Evolutionary conservation across 1,140 invertebrate species (phyloP).

Genomic region (Bradysia coprophila): DNA sequence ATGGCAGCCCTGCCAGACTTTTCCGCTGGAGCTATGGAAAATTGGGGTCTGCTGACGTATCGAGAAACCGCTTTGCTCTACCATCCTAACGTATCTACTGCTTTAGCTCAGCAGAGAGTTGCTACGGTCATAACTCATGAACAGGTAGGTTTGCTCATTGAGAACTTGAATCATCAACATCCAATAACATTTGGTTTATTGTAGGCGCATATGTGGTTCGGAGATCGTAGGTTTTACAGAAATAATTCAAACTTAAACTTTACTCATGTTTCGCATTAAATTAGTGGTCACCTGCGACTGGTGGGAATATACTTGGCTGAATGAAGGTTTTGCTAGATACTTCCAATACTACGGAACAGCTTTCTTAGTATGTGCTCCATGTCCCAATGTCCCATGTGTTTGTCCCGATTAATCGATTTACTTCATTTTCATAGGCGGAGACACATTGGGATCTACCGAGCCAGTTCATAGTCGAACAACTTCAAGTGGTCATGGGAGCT

Average conservation of each 20-base stretch:
- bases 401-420: neutral
- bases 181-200: too few species aligned
- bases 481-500: slow-evolving; percentile 40
- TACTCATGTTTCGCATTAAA: too few species aligned
- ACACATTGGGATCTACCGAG: slow-evolving; percentile 28
- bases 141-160: slow-evolving; percentile 47
- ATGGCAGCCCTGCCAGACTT: slow-evolving; percentile 65
- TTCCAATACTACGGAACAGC: slow-evolving; percentile 47
- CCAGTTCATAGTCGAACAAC: slow-evolving; percentile 38
- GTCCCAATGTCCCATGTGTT: slow-evolving; percentile 3
- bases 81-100: slow-evolving; percentile 25
- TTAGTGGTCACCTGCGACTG: slow-evolving; percentile 40
- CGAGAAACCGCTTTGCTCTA: slow-evolving; percentile 40
- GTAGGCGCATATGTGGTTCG: too few species aligned
- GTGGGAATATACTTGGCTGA: slow-evolving; percentile 49
- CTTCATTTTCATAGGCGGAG: slow-evolving; percentile 22
- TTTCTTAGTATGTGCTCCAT: slow-evolving; percentile 13
- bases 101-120: slow-evolving; percentile 28
- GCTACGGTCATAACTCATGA: slow-evolving; percentile 39
- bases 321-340: slow-evolving; percentile 49
- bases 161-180: slow-evolving; percentile 33
- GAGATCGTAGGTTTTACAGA: too few species aligned
- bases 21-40: slow-evolving; percentile 68
- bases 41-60: slow-evolving; percentile 40
- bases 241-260: too few species aligned